Base-by-base conservation (phyloP, 2,888 invertebrate genomes). In the Phymatocera aterrima region DNA sequence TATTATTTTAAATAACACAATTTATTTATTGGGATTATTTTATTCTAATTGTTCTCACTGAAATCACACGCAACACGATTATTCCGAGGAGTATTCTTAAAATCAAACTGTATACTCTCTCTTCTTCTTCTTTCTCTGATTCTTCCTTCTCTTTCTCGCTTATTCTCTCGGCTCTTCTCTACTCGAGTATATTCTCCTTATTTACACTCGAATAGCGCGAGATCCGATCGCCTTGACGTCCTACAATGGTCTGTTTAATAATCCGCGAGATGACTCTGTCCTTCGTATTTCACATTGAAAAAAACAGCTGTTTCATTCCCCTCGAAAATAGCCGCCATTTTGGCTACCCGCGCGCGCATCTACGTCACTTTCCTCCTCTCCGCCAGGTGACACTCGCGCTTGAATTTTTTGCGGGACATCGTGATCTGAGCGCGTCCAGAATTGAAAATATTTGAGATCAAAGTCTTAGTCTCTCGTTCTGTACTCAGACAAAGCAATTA, bases 231-330 rank as follows among this genome's bases (percentile, higher is more conserved):
- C 65, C 65, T n/a, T 65, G 37, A 65, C 65, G 65, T 40, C 65
- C 40, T 65, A 21, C 37, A 43, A 37, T 40, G 65, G 31, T 65
- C 40, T 65, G 21, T 31, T 12, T 60, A 60, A 31, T 12, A 28
- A 12, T 31, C 60, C 60, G 60, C 28, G 51, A 85, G 85, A 82
- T 82, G 85, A 82, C 85, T 70, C 80, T 72, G 34, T 34, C 8
- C 21, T 24, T 65, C 43, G 8, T 43, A 12, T 24, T 60, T 64
- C 15, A n/a, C 78, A 46, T 15, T 40, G 74, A 31, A 78, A 77
- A 81, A 78, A 84, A 84, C 85, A 84, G 85, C 85, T 85, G 85
- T 84, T 84, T 84, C 81, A 81, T 85, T 83, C 68, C 77, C 78
- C 84, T n/a, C n/a, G n/a, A n/a, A n/a, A n/a, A n/a, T n/a, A n/a